These are phyloP conservation scores for Eueides isabella DNA, from an alignment of 1,140 invertebrate genomes.

Conservation along the genomic window DNA sequence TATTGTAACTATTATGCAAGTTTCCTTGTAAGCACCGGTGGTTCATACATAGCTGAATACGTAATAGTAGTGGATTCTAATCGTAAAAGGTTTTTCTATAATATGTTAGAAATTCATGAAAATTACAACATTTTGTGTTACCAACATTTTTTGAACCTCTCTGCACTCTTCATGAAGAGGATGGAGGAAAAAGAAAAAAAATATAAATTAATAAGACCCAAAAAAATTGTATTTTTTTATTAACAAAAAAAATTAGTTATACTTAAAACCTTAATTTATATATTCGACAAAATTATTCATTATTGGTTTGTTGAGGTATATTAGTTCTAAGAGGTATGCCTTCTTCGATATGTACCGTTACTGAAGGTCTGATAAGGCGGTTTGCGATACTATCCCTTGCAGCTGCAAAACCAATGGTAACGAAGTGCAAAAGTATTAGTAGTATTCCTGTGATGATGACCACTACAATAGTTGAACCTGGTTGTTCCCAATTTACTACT, in stretches of 20 bases:
- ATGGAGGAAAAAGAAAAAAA: not conserved
- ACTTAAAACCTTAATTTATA: not conserved
- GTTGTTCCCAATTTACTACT: conserved; percentile 67
- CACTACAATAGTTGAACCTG: conserved; percentile 48
- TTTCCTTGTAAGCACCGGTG: too few relatives aligned
- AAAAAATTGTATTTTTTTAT: not conserved
- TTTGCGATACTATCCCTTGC: conserved; percentile 50
- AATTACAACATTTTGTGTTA: too few relatives aligned
- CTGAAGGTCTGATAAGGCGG: conserved; percentile 43
- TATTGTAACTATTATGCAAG: too few relatives aligned
- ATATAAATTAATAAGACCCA: not conserved
- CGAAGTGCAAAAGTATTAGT: conserved; percentile 55
- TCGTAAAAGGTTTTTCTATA: too few relatives aligned
- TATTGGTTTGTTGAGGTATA: conserved; percentile 12
- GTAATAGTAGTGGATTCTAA: too few relatives aligned
- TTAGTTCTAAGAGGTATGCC: conserved; percentile 50
- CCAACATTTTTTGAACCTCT: too few relatives aligned
- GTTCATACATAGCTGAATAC: too few relatives aligned
- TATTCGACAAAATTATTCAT: conserved; percentile 7
- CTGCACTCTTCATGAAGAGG: too few relatives aligned
- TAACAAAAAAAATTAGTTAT: not conserved
- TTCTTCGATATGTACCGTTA: conserved; percentile 46
- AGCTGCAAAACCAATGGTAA: conserved; percentile 53
- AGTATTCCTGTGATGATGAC: conserved; percentile 58
- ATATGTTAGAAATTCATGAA: too few relatives aligned